Evolutionary conservation across 2,888 invertebrate species (phyloP).

Genomic region (Ormyrus nitidulus): DNA sequence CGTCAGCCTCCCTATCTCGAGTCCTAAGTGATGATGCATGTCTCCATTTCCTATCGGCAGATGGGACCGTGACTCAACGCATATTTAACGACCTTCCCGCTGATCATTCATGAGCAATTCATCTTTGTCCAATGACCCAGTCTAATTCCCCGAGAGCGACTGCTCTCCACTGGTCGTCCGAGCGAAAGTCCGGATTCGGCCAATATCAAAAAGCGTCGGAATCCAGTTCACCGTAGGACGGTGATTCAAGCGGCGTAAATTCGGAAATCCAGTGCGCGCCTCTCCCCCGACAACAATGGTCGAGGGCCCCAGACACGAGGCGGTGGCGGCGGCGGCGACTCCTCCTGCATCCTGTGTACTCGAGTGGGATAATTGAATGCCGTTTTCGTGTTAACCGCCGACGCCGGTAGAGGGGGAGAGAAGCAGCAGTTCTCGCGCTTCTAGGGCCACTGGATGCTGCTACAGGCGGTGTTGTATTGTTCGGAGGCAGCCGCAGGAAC

Average conservation of each 20-base stretch:
- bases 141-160: too few relatives aligned
- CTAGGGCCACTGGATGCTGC: not conserved
- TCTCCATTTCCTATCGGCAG: not conserved
- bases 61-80: not conserved
- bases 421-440: not conserved
- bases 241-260: constrained; percentile 12
- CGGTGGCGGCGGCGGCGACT: constrained; percentile 1
- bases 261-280: constrained; percentile 18
- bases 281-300: constrained; percentile 34
- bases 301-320: too few relatives aligned
- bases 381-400: constrained; percentile 64
- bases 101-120: too few relatives aligned
- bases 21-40: too few relatives aligned
- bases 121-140: not conserved
- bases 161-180: too few relatives aligned
- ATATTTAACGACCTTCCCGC: too few relatives aligned
- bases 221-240: too few relatives aligned
- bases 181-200: too few relatives aligned
- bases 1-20: too few relatives aligned
- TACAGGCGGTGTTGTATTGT: constrained; percentile 64
- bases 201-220: too few relatives aligned
- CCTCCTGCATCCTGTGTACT: constrained; percentile 63
- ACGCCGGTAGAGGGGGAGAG: constrained; percentile 59
- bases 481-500: constrained; percentile 68
- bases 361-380: constrained; percentile 69